Base-by-base conservation (phyloP, 2,888 invertebrate species). In the Cyclophora punctaria region DNA sequence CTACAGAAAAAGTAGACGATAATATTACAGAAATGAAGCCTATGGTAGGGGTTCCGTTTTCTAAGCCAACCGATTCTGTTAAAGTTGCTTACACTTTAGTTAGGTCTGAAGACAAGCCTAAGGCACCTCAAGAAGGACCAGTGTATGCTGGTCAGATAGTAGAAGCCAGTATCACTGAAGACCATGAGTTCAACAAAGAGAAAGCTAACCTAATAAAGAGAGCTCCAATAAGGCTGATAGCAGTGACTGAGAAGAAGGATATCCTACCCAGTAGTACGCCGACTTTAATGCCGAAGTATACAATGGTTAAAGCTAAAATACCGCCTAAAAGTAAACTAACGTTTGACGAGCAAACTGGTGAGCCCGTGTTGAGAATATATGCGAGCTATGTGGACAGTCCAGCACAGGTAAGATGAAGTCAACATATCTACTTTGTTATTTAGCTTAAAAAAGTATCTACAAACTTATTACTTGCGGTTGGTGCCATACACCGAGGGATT, bases 321-420 rank as follows among this genome's bases (percentile, higher is more conserved):
- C 83, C 87, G 34, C 81, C 85, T 5, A 84, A 81, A 53, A 86
- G 81, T 58, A 87, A 84, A 61, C 59, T 88, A 47, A 81, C 79
- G 2, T 82, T 81, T 60, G 88, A 87, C 53, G 82, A 83, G 50
- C 80, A 82, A 51, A 84, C 84, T 42, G 87, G 86, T 4, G 85
- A 87, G 56, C 87, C 89, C 3, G 83, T 90, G 34, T 73, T 91
- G 60, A 84, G 90, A 60, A 90, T 91, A 67, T 91, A 90, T 59
- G 90, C 88, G 1, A 88, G 84, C 60, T 88, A 87, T 51, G 65
- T 79, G 41, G 81, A 85, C 50, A 78, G 60, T 55, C 76, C 80
- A 4, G 49, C 68, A 40, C 83, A 83, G 78, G 87, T 87, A 68
- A 66, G 52, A 48, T 37, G 4, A 37, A 37, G 20, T 20, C 20